Base-by-base conservation (phyloP, 2,888 invertebrate species). In the Petrolisthes cinctipes region DNA sequence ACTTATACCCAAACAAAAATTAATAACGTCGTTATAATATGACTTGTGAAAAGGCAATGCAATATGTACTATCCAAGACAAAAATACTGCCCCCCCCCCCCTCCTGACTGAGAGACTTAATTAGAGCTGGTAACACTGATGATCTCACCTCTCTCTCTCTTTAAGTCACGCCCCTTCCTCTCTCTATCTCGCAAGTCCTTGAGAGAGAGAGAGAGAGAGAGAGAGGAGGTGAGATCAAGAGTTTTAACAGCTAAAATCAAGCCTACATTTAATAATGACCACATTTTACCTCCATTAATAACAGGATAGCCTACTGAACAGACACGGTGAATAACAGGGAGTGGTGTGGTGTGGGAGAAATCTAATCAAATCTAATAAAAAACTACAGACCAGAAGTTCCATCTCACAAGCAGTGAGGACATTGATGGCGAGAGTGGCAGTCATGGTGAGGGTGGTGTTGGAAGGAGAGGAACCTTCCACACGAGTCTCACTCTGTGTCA, bases 331-430 rank as follows among this genome's bases (percentile, higher is more conserved):
- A 37, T 37, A 37, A 37, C 37, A 37, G 37, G 37, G 37, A 37
- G 37, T 37, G 37, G 37, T 37, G 37, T 37, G 37, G 37, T 37
- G 37, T 37, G 37, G 37, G 37, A 37, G 37, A 37, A 37, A 37
- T 0, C 37, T 37, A 37, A 37, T 37, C 37, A 37, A 37, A 37
- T 37, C 37, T 37, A 37, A 37, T 37, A 37, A 37, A 37, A 37
- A 37, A 37, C 17, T 11, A 83, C 87, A 37, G 14, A 87, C 87
- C 57, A 80, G 20, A 5, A 90, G 81, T 23, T 85, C 71, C 87
- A 90, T 66, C 73, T 90, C 90, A 56, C 90, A 90, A 57, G 90
- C 90, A 5, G 85, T 90, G 75, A 87, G 79, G 9, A 85, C 68
- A 37, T 78, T 85, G 61, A 90, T 56, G 6, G 83, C 83, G 6